A percentile compares a stretch with the other conserved stretches of the same genome.
These are phyloP conservation scores for Sciurus niger DNA, from an alignment of 2,113 vertebrate genomes.

Conservation along the genomic window DNA sequence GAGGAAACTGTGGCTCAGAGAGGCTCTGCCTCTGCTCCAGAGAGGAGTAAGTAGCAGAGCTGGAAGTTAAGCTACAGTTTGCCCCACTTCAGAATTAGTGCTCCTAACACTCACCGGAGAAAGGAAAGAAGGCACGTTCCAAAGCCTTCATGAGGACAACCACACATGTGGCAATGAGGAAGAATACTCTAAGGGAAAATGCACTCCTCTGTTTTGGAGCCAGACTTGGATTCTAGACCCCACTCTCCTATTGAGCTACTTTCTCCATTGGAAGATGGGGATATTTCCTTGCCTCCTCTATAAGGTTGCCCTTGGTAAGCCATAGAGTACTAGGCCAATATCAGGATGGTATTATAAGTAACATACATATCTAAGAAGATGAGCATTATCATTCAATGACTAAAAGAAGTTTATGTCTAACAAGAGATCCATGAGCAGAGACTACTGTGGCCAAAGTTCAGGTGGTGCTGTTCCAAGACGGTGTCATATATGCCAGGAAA, in stretches of 20 bases:
- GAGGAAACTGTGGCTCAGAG: neutral
- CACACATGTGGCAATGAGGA: neutral
- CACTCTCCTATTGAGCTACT: neutral
- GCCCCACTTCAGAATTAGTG: neutral
- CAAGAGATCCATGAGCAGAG: neutral
- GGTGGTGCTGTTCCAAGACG: neutral
- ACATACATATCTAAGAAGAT: neutral
- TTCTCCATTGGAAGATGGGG: neutral
- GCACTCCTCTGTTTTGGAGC: neutral
- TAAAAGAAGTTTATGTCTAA: neutral
- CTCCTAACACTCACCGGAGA: neutral
- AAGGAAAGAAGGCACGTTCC: neutral
- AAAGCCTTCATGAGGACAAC: neutral
- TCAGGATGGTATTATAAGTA: neutral
- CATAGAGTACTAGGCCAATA: too few relatives aligned
- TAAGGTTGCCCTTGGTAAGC: neutral
- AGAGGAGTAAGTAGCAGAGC: fast-evolving
- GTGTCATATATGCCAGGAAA: neutral
- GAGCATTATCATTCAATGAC: neutral
- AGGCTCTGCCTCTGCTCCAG: neutral
- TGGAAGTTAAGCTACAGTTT: neutral
- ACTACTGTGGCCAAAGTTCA: neutral
- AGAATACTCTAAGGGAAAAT: neutral
- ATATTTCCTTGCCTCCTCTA: neutral
- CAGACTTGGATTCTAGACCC: neutral